Evolutionary conservation across 2,113 vertebrate genomes (phyloP), one percentile per base, ranked within the genome.

Genomic region (Gobio gobio): DNA sequence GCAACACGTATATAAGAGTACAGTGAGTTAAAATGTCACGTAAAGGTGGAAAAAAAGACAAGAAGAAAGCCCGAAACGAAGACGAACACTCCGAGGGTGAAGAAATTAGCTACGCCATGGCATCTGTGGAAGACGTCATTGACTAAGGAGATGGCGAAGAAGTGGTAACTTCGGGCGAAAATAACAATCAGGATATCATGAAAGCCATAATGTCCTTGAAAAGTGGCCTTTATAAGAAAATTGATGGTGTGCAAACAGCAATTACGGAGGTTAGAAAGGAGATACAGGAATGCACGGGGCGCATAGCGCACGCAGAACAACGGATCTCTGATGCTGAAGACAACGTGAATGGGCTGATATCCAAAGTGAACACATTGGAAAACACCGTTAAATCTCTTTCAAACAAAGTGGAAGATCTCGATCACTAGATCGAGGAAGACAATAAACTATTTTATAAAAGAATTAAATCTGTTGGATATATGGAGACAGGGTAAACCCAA

Each of bases 401-500:
- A 33, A 33, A 33, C 33, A 33, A 33, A 33, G 33, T 33, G 33
- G 33, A 33, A 33, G 33, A 33, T 33, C 3, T 33, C 18, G 68
- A 82, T 26, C 13, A 61, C 26, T 18, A 74, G 43, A 61, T 86
- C 51, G 3, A 86, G 78, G 13, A 75, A 29, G 78, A 33, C 78
- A 33, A 82, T 75, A 75, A 33, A 29, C 8, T 13, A 13, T 64
- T 76, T 77, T 33, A 66, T 77, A 7, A 76, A 56, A 40, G 47
- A 77, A 51, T 64, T 82, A 24, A 82, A 73, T 18, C 20, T 76
- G 85, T 40, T 45, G 43, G 70, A 81, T 59, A 66, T 76, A n/a
- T 82, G 86, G 83, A 85, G 78, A 66, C 54, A 82, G 13, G 3
- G 24, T 29, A 84, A 87, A 8, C 82, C 64, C 24, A 43, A 83